These are phyloP conservation scores for Mobula hypostoma DNA, from an alignment of 2,113 vertebrate genomes.

Conservation along the genomic window DNA sequence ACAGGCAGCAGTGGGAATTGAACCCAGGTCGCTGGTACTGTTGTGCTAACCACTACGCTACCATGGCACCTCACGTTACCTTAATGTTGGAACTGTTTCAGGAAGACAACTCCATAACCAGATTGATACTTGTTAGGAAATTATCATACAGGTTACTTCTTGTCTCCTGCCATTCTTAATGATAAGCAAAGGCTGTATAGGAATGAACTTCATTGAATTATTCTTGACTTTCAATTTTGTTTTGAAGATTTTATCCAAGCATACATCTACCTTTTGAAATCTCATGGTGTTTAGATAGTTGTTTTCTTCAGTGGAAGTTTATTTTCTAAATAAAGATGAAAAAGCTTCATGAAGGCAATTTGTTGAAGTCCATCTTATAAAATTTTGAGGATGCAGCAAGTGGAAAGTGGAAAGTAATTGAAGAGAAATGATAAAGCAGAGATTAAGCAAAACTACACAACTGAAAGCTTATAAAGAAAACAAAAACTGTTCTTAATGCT, in stretches of 20 bases:
- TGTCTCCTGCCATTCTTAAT: neutral
- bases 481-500: neutral
- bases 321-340: neutral
- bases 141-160: neutral
- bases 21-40: too few species aligned
- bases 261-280: neutral
- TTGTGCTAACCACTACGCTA: too few species aligned
- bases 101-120: neutral
- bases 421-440: neutral
- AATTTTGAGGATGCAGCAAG: neutral
- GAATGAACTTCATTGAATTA: neutral
- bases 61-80: too few species aligned
- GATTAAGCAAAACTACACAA: neutral
- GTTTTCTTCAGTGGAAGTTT: neutral
- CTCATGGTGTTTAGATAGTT: neutral
- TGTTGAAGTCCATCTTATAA: neutral
- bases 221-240: neutral
- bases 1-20: too few species aligned
- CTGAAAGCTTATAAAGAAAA: slow-evolving; percentile 15
- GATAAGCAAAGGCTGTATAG: neutral
- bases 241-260: neutral
- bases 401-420: neutral
- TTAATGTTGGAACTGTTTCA: neutral
- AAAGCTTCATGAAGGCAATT: neutral
- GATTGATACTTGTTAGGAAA: neutral